Evolutionary conservation across 2,888 invertebrate genomes (phyloP).

Genomic region (Rutpela maculata): DNA sequence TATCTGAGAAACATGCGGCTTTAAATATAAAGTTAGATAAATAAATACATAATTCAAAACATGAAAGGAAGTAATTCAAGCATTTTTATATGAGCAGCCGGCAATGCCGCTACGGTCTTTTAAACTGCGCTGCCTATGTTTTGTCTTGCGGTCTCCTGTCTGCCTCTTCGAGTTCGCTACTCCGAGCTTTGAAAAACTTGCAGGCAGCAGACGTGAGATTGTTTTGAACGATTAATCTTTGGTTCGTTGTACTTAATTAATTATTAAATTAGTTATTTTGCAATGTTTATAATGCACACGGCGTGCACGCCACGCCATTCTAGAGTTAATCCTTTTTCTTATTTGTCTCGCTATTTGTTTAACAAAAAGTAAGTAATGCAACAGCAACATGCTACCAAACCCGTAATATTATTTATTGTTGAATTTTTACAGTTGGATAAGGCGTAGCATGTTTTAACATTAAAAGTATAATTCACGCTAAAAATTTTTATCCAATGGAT

Average conservation of each 20-base stretch:
- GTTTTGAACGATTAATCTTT: constrained; percentile 31
- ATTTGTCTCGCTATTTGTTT: constrained; percentile 7
- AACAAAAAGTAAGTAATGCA: background rate
- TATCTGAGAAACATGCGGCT: background rate
- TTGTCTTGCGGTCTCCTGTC: constrained; percentile 34
- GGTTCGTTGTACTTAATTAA: constrained; percentile 37
- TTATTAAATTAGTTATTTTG: constrained; percentile 37
- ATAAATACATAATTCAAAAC: background rate
- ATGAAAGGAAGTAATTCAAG: constrained; percentile 7
- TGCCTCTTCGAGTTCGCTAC: constrained; percentile 22
- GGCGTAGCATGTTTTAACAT: background rate
- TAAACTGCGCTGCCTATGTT: constrained; percentile 32
- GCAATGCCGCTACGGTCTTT: constrained; percentile 23
- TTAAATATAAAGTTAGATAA: background rate
- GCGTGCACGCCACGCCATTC: background rate
- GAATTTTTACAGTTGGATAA: background rate
- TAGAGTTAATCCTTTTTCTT: background rate
- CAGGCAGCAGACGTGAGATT: constrained; percentile 17
- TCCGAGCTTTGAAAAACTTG: constrained; percentile 20
- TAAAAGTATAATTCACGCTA: too few relatives aligned
- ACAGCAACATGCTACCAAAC: background rate
- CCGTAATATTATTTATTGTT: background rate
- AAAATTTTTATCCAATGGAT: too few relatives aligned
- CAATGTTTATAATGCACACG: constrained; percentile 27
- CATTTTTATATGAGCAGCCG: constrained; percentile 20